Evolutionary conservation across 2,113 vertebrate species (phyloP).

Genomic region (Gopherus evgoodei): DNA sequence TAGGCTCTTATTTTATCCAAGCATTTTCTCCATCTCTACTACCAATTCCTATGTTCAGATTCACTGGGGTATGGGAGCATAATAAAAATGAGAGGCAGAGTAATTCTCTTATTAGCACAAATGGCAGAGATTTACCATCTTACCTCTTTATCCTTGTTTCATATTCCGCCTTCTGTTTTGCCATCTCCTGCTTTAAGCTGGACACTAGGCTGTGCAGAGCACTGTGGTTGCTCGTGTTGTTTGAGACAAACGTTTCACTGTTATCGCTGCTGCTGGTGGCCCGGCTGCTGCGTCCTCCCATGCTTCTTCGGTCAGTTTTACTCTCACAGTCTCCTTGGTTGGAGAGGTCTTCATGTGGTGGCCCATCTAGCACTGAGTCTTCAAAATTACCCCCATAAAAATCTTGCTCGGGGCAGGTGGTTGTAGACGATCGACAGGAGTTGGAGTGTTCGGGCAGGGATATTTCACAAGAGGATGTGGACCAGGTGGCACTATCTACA

Average conservation of each 20-base stretch:
- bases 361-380: slow-evolving; percentile 86
- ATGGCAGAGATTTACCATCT: neutral
- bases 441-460: slow-evolving; percentile 94
- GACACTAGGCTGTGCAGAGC: slow-evolving; percentile 96
- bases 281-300: slow-evolving; percentile 84
- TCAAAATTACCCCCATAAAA: slow-evolving; percentile 88
- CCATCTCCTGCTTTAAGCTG: slow-evolving; percentile 96
- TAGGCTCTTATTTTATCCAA: neutral
- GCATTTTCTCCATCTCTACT: neutral
- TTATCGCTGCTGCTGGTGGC: slow-evolving; percentile 92
- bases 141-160: slow-evolving; percentile 96
- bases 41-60: too few species aligned
- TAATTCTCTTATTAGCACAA: neutral
- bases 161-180: slow-evolving; percentile 95
- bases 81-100: neutral
- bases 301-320: slow-evolving; percentile 82
- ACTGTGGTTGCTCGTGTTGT: slow-evolving; percentile 86
- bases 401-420: slow-evolving; percentile 96
- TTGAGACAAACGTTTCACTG: slow-evolving; percentile 84
- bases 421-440: slow-evolving; percentile 96
- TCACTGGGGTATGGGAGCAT: neutral
- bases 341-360: slow-evolving; percentile 76
- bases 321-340: slow-evolving; percentile 80
- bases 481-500: slow-evolving; percentile 98
- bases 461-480: slow-evolving; percentile 96